These are phyloP conservation scores for Siphamia tubifer DNA, from an alignment of 2,113 vertebrate genomes.

Conservation along the genomic window DNA sequence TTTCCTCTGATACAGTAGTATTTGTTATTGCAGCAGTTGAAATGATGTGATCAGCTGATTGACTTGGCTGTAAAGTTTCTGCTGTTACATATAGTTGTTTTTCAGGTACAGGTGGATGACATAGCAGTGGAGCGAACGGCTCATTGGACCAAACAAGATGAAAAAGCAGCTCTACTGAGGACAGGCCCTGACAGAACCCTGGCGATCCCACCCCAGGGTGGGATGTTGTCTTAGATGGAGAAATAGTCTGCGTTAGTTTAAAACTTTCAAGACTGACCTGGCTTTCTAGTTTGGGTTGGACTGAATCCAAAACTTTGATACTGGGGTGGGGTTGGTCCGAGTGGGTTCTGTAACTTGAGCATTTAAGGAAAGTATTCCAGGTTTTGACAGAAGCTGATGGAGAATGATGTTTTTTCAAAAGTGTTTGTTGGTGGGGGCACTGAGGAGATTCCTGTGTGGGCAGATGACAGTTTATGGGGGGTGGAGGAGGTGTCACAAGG, in stretches of 20 bases:
- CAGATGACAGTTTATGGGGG: background rate
- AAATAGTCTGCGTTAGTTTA: background rate
- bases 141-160: slow-evolving; percentile 65
- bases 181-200: slow-evolving; percentile 42
- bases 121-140: slow-evolving; percentile 36
- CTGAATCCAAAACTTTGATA: background rate
- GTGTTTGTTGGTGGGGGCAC: background rate
- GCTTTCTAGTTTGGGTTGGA: background rate
- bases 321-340: background rate
- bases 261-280: background rate
- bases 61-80: background rate
- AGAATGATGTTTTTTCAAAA: background rate
- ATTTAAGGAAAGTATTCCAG: background rate
- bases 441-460: background rate
- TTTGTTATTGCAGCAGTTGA: background rate
- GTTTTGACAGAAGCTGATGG: background rate
- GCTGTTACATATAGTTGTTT: background rate
- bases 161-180: slow-evolving; percentile 63
- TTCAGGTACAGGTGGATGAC: slow-evolving; percentile 22
- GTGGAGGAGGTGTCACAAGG: background rate
- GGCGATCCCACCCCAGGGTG: slow-evolving; percentile 19
- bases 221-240: background rate
- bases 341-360: background rate
- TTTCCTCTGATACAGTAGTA: background rate
- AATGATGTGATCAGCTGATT: background rate